Evolutionary conservation across 2,888 invertebrate genomes (phyloP).

Genomic region (Labia minor): DNA sequence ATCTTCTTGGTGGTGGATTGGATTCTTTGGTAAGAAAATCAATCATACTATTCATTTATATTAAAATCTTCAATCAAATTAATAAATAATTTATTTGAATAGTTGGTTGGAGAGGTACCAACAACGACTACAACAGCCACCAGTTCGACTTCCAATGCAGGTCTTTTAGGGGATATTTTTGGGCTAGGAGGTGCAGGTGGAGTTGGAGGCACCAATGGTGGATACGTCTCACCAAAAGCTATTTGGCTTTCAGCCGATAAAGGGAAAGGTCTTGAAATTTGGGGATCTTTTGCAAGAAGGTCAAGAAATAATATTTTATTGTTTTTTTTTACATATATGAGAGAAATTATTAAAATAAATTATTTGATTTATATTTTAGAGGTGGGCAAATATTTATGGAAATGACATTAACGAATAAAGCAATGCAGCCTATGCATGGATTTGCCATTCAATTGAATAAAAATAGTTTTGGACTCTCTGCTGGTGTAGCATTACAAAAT

Average conservation of each 20-base stretch:
- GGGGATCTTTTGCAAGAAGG: constrained; percentile 77
- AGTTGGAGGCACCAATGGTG: constrained; percentile 52
- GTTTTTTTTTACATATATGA: background rate
- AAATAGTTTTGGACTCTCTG: constrained; percentile 93
- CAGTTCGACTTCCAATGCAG: constrained; percentile 39
- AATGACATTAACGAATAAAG: constrained; percentile 91
- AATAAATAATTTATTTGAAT: constrained; percentile 8
- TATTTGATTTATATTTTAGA: too few relatives aligned
- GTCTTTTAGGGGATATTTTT: constrained; percentile 87
- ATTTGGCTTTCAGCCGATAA: constrained; percentile 94
- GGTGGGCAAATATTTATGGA: constrained; percentile 86
- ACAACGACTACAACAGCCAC: constrained; percentile 29
- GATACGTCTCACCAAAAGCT: constrained; percentile 71
- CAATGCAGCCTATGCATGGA: constrained; percentile 92
- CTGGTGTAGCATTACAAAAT: constrained; percentile 71
- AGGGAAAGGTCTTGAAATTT: constrained; percentile 87
- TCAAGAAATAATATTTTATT: too few relatives aligned
- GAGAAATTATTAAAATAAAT: background rate
- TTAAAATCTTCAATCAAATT: too few relatives aligned
- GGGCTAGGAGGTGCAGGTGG: constrained; percentile 58
- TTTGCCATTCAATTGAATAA: constrained; percentile 99
- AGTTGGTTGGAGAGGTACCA: constrained; percentile 31
- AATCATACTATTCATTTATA: too few relatives aligned
- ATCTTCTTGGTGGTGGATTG: constrained; percentile 79
- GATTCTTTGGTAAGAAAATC: constrained; percentile 58